phyloP scores from a whole-genome alignment of 2,888 invertebrate species.

The Eilema sororculum region DNA sequence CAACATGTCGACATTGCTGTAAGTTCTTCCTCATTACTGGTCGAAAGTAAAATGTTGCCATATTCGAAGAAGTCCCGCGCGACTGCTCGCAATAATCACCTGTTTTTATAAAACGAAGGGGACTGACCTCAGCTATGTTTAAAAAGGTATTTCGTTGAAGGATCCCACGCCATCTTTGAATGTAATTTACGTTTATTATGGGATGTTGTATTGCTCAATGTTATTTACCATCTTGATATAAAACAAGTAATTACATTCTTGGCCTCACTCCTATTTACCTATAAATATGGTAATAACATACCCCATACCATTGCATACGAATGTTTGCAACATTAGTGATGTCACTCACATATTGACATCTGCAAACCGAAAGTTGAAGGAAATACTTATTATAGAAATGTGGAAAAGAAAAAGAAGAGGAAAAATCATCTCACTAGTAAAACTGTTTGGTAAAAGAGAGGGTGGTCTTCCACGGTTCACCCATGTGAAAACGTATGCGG shows the following conservation, averaged over 20 bases:
- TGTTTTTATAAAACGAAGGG: slow-evolving; percentile 28
- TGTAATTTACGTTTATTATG: slow-evolving; percentile 23
- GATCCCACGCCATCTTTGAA: slow-evolving; percentile 14
- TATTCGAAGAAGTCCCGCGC: slow-evolving; percentile 25
- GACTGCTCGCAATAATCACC: slow-evolving; percentile 21
- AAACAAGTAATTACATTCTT: slow-evolving; percentile 17
- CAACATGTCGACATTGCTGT: slow-evolving; percentile 15
- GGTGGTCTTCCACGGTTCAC: too few relatives aligned
- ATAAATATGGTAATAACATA: neutral
- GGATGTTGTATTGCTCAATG: slow-evolving; percentile 23
- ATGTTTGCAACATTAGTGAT: neutral
- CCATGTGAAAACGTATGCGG: too few relatives aligned
- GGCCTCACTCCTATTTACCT: slow-evolving; percentile 1
- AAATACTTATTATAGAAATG: too few relatives aligned
- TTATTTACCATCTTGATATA: slow-evolving; percentile 22
- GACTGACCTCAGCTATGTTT: slow-evolving; percentile 26
- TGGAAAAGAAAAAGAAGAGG: neutral
- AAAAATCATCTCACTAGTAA: neutral
- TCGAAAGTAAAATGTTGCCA: slow-evolving; percentile 22
- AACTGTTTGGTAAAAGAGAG: too few relatives aligned
- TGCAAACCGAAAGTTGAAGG: too few relatives aligned
- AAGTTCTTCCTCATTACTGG: slow-evolving; percentile 36
- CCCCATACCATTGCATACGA: neutral
- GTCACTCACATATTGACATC: neutral
- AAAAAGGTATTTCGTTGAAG: slow-evolving; percentile 21